Base-by-base conservation (phyloP, 2,113 vertebrate species). In the Oophaga pumilio region DNA sequence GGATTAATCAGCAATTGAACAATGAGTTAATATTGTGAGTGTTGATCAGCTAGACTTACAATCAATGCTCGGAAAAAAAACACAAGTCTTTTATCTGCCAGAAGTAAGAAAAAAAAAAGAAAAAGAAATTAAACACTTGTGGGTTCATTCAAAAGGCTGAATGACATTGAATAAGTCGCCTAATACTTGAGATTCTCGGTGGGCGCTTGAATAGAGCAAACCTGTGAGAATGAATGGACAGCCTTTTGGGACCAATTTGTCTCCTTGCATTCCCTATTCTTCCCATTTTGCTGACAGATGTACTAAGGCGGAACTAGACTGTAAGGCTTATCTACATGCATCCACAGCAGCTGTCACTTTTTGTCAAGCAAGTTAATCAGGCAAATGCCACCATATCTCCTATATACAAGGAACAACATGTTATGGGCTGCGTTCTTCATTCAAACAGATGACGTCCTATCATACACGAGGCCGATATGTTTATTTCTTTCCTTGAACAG, bases 191-290 rank as follows among this genome's bases (percentile, higher is more conserved):
- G 97, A 96, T 95, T 94, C 97, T 97, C 96, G 96, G 97, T 92
- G 93, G 97, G 98, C 95, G 97, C 96, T 96, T 99, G 97, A 99
- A 99, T 99, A 97, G 97, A 95, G 96, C 96, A 96, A 97, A 96
- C 96, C 95, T 95, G 93, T 92, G 96, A 96, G 97, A 97, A 97
- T 99, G 97, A 99, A 99, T 98, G 97, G 98, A 96, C 96, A 97
- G 97, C 97, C 97, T 99, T 99, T 99, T 97, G 98, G 97, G 97
- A 97, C 98, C 97, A 99, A 99, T 99, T 99, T 99, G 98, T 98
- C 97, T 98, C 97, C 96, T 99, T 99, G 98, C 97, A 98, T 96
- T 97, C 96, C 94, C 95, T 97, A 96, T 95, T 97, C 96, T 96
- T 96, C 97, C 97, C 96, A 96, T 95, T 95, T 94, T 96, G 96